Evolutionary conservation across 2,113 vertebrate species (phyloP).

Genomic region (Lycocorax pyrrhopterus): DNA sequence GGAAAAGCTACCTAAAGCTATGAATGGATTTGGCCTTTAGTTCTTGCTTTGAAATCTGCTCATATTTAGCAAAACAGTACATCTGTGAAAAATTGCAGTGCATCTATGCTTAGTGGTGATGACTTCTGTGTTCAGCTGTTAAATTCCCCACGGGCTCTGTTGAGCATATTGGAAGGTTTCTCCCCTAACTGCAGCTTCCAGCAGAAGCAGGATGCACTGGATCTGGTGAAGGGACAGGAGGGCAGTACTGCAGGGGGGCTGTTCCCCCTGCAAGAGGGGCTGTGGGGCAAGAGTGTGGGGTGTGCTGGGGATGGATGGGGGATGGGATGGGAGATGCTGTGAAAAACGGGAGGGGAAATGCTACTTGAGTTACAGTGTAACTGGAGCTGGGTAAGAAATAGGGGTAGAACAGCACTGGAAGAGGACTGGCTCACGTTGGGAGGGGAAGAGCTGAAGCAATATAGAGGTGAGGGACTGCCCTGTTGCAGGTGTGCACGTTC

Average conservation of each 20-base stretch:
- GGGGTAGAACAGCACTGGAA: fast-evolving
- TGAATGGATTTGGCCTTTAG: background rate
- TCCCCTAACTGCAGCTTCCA: background rate
- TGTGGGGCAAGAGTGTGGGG: background rate
- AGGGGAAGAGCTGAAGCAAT: background rate
- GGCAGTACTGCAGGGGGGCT: background rate
- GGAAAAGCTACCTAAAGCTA: background rate
- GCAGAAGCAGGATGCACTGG: background rate
- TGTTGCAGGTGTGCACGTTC: fast-evolving
- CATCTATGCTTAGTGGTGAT: background rate
- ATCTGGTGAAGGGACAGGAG: background rate
- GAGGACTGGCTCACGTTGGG: background rate
- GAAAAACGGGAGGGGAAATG: background rate
- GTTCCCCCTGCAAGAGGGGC: background rate
- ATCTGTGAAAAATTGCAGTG: background rate
- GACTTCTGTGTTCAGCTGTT: background rate
- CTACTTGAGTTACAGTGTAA: too few species aligned
- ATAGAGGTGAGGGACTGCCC: fast-evolving
- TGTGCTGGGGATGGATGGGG: background rate
- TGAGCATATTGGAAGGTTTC: background rate
- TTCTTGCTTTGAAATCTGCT: background rate
- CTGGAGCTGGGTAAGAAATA: background rate
- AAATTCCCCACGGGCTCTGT: background rate
- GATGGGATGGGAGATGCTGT: too few species aligned
- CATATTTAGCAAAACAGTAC: background rate